A percentile compares a stretch with the other conserved stretches of the same genome.
These are phyloP conservation scores for Apocheima hispidaria DNA, from an alignment of 2,888 invertebrate species.

Conservation along the genomic window DNA sequence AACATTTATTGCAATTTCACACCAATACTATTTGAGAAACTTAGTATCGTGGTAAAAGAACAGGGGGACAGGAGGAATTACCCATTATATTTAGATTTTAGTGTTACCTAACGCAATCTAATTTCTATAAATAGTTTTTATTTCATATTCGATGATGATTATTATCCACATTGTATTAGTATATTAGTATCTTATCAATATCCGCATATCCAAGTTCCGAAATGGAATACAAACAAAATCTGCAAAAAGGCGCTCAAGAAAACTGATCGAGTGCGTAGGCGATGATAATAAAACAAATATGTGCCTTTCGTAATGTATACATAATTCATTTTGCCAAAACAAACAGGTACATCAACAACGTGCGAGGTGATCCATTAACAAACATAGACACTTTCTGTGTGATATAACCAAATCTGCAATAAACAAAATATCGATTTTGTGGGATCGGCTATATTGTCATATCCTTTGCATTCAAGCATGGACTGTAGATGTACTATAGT, in stretches of 20 bases:
- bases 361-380: slow-evolving; percentile 34
- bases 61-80: no score
- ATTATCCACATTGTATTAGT: no score
- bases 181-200: no score
- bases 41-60: no score
- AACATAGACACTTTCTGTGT: slow-evolving; percentile 33
- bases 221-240: slow-evolving; percentile 22
- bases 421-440: not conserved
- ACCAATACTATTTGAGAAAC: no score
- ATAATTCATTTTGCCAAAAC: slow-evolving; percentile 37
- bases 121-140: no score
- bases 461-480: no score
- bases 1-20: no score
- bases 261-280: slow-evolving; percentile 17
- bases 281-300: slow-evolving; percentile 35
- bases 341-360: slow-evolving; percentile 27
- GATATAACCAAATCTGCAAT: slow-evolving; percentile 14
- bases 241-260: slow-evolving; percentile 32
- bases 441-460: not conserved
- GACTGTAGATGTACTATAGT: no score
- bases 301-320: slow-evolving; percentile 26
- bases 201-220: slow-evolving; percentile 23
- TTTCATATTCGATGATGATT: no score
- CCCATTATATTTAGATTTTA: no score
- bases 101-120: no score